phyloP scores from a whole-genome alignment of 23 tunicate genomes.

The Styela plicata region DNA sequence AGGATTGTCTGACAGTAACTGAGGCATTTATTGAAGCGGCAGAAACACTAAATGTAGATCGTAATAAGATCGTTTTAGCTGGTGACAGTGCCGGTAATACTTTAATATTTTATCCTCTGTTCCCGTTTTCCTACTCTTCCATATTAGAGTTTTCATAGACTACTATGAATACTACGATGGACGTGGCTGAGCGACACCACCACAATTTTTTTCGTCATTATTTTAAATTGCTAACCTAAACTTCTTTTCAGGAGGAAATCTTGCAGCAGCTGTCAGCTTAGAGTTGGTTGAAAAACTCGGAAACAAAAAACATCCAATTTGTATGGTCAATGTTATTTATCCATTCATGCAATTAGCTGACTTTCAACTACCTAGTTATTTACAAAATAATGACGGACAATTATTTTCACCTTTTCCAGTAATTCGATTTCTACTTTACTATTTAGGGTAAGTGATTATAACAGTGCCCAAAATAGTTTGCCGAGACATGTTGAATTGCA shows the following conservation, averaged over 20 bases:
- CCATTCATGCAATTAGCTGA: conserved; percentile 69
- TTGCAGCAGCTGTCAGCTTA: conserved; percentile 66
- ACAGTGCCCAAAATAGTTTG: no score
- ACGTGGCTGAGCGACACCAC: neutral
- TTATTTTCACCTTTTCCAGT: conserved; percentile 28
- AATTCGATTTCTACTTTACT: conserved; percentile 50
- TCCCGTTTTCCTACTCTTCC: no score
- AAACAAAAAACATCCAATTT: conserved; percentile 31
- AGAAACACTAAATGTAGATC: conserved; percentile 48
- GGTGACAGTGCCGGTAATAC: conserved; percentile 83
- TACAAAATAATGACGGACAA: conserved; percentile 39
- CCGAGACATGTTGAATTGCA: no score
- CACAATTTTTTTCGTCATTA: no score
- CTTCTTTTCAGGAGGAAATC: conserved; percentile 71
- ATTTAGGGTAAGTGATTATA: conserved; percentile 80
- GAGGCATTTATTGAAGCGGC: conserved; percentile 52
- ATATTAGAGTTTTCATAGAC: no score
- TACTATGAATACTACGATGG: no score
- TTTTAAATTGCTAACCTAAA: neutral
- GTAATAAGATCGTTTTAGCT: conserved; percentile 34
- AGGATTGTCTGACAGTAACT: conserved; percentile 60
- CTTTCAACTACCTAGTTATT: conserved; percentile 57
- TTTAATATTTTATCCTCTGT: no score
- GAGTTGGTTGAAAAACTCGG: conserved; percentile 20
- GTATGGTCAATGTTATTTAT: conserved; percentile 75